Evolutionary conservation across 2,797 vertebrate genomes (phyloP), one percentile per base, ranked within the genome.

Genomic region (Arctocebus calabarensis): DNA sequence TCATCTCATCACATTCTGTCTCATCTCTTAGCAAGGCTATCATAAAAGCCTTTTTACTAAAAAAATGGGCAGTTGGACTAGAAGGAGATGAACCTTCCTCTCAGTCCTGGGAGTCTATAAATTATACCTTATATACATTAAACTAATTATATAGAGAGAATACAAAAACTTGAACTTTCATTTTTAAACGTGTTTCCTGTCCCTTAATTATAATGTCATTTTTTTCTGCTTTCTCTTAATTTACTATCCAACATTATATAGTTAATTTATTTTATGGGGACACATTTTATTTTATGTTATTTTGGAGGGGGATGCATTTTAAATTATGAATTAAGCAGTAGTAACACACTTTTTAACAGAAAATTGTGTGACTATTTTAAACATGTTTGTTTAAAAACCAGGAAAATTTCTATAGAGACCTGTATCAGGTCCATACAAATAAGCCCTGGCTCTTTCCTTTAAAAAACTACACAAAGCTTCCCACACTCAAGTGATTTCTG

Each of bases 351-450:
- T 79, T 83, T 68, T 91, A 62, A 77, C 43, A 68, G 23, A 84
- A 96, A 94, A 34, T 81, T 59, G 32, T 85, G 5, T 87, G 57
- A 84, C 34, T 94, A 68, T 91, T 89, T 83, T 59, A 78, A 74
- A 84, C 17, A 64, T 34, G 0, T 64, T 91, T 70, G 4, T 43
- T 73, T 52, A 48, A 84, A 85, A 88, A 59, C 19, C 16, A 78
- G 14, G 3, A 87, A 61, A 88, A 66, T 3, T 1, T 62, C 27
- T 68, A 73, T 90, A 34, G 20, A 95, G 88, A 45, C 7, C 16
- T 84, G 7, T 75, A 2, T 85, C n/a, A 83, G 48, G 85, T 7
- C 34, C 32, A n/a, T 10, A 16, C 3, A 73, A 82, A 27, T 48
- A 59, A 90, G 29, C 17, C 10, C 57, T 85, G 55, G 14, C 34